A percentile compares a stretch with the other conserved stretches of the same genome.
Conservation (phyloP, 2,113 vertebrate species). For the Hemicordylus capensis region DNA sequence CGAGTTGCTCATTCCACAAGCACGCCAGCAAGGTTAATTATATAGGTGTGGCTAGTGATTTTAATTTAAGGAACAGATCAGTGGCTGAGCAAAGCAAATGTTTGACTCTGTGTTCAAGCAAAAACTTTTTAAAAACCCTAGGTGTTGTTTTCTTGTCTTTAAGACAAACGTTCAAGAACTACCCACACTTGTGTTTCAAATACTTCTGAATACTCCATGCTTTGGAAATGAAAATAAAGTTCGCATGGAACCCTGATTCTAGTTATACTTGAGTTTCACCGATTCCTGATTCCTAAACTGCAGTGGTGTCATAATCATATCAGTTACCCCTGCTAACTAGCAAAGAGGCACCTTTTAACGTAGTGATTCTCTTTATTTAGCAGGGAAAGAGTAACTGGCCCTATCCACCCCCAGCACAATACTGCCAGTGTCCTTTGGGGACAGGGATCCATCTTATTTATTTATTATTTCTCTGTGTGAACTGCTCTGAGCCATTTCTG, state of each 20-base stretch:
- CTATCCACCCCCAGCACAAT: too few species aligned
- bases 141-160: fast-evolving
- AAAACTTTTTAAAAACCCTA: not conserved
- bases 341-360: too few species aligned
- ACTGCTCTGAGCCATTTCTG: too few species aligned
- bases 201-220: not conserved
- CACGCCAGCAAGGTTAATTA: slow-evolving; percentile 1
- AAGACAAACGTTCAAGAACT: not conserved
- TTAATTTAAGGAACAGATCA: slow-evolving; percentile 20
- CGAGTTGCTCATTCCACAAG: not conserved
- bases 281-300: not conserved
- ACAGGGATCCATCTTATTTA: too few species aligned
- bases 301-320: not conserved
- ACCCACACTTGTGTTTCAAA: not conserved
- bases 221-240: not conserved
- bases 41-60: not conserved
- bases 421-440: too few species aligned
- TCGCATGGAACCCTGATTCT: not conserved
- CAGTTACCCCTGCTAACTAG: too few species aligned
- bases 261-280: fast-evolving
- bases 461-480: too few species aligned
- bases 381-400: too few species aligned
- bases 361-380: too few species aligned
- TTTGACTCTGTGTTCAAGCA: slow-evolving; percentile 25
- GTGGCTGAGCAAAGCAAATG: slow-evolving; percentile 38